Base-by-base conservation (phyloP, 53 echinoderm and acorn worm genomes). In the Echinarachnius parma region DNA sequence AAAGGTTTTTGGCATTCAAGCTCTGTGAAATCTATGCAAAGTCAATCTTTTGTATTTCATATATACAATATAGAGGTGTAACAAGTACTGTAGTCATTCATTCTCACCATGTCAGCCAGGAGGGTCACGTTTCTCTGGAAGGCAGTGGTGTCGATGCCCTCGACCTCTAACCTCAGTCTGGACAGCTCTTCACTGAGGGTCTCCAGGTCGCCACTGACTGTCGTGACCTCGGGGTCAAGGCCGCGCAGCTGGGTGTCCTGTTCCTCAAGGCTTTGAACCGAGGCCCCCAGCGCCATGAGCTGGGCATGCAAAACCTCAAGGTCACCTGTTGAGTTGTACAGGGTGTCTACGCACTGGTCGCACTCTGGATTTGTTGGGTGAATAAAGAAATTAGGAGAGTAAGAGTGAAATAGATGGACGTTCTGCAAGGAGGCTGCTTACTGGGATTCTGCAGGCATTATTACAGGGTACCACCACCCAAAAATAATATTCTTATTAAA, bases 281-380 rank as follows among this genome's bases (percentile, higher is more conserved):
- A 50, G 44, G 27, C 36, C 3, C 84, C 84, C 13, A 79, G 59
- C 0, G 47, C 62, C 76, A 62, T 75, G 24, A 81, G 81, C 20
- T 53, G 60, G 46, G 59, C 37, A 71, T 87, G 80, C 26, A 83
- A 61, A 13, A 18, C 46, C 31, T 81, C 61, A 52, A 95, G 78
- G 59, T 48, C 50, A 11, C 59, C 36, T 24, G 87, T 84, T 27
- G 96, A 87, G 54, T 84, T 79, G 37, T 84, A 78, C 9, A 95
- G 81, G 15, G 87, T 95, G 10, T 95, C 87, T n/a, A 90, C 89
- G 55, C 96, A 95, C 46, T 86, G 87, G 32, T 95, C 89, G 65
- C 96, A 95, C 60, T 84, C 96, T 91, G 77, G 3, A 9, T 14
- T n/a, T 19, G 19, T 3, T 32, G 34, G 39, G 36, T 39, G 21